A percentile compares a stretch with the other conserved stretches of the same genome.
Evolutionary conservation across 2,113 vertebrate genomes (phyloP).

Genomic region (Arizona elegans): DNA sequence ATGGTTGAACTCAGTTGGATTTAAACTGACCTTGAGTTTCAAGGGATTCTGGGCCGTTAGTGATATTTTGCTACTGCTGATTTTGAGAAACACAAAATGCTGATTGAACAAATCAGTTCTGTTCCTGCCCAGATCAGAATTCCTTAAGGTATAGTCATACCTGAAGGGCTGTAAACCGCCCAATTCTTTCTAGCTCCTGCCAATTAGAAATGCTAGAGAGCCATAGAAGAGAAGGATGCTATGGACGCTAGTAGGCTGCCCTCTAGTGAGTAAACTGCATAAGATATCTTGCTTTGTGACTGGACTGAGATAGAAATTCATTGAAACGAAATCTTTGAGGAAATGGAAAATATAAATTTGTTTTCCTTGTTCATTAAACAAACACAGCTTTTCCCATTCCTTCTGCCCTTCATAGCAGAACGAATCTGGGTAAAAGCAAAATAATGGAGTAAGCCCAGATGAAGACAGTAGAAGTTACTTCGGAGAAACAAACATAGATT

Average conservation of each 20-base stretch:
- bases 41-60: neutral
- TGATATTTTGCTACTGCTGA: neutral
- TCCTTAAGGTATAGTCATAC: neutral
- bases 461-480: neutral
- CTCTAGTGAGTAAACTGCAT: neutral
- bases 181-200: neutral
- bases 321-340: neutral
- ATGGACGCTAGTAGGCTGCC: neutral
- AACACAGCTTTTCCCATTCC: neutral
- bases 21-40: neutral
- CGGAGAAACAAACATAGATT: neutral
- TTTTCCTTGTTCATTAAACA: neutral
- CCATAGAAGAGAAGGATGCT: neutral
- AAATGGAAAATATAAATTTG: neutral
- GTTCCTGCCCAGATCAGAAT: neutral
- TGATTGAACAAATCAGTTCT: neutral
- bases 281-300: neutral
- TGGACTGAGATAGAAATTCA: neutral
- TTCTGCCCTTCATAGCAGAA: neutral
- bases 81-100: neutral
- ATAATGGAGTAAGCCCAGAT: neutral
- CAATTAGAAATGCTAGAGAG: neutral
- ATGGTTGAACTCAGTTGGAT: neutral
- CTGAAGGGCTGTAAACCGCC: neutral
- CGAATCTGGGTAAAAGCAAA: neutral